Percentiles rank a stretch among this genome's conserved stretches.
Conservation (phyloP, 2,113 vertebrate species). For the Melospiza georgiana region DNA sequence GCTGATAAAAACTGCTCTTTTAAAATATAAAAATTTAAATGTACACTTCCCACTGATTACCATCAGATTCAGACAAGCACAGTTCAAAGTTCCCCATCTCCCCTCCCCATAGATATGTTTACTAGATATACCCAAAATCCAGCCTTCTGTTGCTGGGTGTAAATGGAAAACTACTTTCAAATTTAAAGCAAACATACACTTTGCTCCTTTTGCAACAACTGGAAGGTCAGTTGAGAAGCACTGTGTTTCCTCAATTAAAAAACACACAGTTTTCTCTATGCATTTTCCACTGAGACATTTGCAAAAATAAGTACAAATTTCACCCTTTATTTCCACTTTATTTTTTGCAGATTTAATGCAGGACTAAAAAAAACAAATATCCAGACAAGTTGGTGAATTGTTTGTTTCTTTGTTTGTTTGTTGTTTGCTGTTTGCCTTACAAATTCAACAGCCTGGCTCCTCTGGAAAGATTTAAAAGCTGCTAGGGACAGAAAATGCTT, state of each 20-base stretch:
- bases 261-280: not conserved
- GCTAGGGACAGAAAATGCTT: not conserved
- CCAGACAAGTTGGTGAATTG: too few species aligned
- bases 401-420: not conserved
- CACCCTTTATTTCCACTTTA: not conserved
- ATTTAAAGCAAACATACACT: constrained; percentile 30
- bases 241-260: not conserved
- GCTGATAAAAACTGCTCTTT: not conserved
- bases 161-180: not conserved
- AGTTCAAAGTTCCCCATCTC: not conserved
- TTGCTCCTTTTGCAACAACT: not conserved
- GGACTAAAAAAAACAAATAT: not conserved
- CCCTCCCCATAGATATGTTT: not conserved
- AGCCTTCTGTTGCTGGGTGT: not conserved
- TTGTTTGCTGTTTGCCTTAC: not conserved
- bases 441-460: not conserved
- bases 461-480: not conserved
- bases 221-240: not conserved
- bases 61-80: not conserved
- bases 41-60: not conserved
- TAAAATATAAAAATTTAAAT: not conserved
- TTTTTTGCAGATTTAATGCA: not conserved
- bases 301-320: not conserved
- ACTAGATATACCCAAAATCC: not conserved
- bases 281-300: not conserved